phyloP scores from a whole-genome alignment of 2,113 vertebrate species.

The Catharus bicknelli region DNA sequence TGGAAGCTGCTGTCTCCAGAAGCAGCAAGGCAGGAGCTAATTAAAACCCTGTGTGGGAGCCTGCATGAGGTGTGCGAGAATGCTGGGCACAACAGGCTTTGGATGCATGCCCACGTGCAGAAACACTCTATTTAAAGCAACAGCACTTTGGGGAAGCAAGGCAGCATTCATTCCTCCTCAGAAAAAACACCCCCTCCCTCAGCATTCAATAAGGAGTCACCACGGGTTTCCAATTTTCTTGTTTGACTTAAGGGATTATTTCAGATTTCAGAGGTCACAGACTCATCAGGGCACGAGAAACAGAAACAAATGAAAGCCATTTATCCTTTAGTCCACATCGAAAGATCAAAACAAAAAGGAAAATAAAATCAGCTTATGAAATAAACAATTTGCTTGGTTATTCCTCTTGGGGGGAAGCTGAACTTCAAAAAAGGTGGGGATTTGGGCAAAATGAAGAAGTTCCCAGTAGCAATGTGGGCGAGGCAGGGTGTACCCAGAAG shows the following conservation, averaged over 20 bases:
- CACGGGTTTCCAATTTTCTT: constrained; percentile 17
- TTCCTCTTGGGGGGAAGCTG: not conserved
- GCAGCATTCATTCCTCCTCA: not conserved
- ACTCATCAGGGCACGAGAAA: constrained; percentile 5
- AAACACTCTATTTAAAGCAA: constrained; percentile 56
- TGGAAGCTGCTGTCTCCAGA: constrained; percentile 20
- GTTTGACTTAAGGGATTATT: constrained; percentile 31
- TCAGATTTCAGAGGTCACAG: constrained; percentile 35
- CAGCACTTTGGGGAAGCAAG: constrained; percentile 5
- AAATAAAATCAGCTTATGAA: not conserved
- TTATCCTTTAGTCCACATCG: constrained; percentile 9
- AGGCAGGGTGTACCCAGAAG: not conserved
- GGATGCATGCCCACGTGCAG: not conserved
- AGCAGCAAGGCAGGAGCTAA: constrained; percentile 55
- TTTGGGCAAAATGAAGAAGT: not conserved
- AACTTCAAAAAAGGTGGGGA: not conserved
- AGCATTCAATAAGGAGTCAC: not conserved
- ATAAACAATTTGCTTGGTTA: not conserved
- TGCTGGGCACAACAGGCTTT: constrained; percentile 54
- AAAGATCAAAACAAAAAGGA: not conserved
- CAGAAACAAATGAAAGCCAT: constrained; percentile 20
- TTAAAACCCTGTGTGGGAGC: constrained; percentile 60
- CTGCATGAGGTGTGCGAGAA: constrained; percentile 47
- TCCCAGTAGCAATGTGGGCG: accelerated
- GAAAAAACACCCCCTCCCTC: not conserved